phyloP scores from a whole-genome alignment of 2,888 invertebrate species.

The Phytoseiulus persimilis region DNA sequence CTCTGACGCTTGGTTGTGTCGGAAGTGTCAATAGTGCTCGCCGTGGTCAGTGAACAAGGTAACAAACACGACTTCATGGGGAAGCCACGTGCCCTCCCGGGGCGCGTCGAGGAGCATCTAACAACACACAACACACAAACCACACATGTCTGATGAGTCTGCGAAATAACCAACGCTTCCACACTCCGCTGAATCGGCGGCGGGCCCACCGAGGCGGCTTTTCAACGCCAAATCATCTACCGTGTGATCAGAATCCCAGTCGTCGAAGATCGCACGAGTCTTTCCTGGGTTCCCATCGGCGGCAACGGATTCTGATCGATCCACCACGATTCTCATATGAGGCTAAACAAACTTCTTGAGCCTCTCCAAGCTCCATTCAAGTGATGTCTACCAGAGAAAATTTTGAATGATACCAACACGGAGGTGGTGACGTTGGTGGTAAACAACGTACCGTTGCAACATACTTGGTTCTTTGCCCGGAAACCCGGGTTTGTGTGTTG shows the following conservation, averaged over 20 bases:
- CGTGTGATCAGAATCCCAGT: no score
- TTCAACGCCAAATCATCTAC: no score
- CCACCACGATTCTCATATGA: background rate
- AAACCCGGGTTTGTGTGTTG: background rate
- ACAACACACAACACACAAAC: no score
- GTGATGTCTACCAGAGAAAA: background rate
- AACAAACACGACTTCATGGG: background rate
- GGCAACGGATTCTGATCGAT: background rate
- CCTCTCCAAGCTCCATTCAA: background rate
- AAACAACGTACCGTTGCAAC: background rate
- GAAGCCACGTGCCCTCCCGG: background rate
- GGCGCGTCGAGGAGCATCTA: no score
- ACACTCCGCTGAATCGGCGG: no score
- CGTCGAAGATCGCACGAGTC: no score
- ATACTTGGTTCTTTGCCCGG: background rate
- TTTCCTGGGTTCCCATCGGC: background rate
- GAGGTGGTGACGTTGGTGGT: background rate
- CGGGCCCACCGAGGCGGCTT: no score
- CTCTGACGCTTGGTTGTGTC: background rate
- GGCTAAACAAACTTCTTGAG: background rate
- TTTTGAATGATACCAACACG: background rate
- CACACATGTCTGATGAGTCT: no score
- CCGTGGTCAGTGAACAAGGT: background rate
- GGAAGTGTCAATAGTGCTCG: background rate
- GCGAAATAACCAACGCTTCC: no score